Percentiles rank a stretch among this genome's conserved stretches.
Conservation (phyloP, 2,113 vertebrate species). For the Cryptotis parvus region DNA sequence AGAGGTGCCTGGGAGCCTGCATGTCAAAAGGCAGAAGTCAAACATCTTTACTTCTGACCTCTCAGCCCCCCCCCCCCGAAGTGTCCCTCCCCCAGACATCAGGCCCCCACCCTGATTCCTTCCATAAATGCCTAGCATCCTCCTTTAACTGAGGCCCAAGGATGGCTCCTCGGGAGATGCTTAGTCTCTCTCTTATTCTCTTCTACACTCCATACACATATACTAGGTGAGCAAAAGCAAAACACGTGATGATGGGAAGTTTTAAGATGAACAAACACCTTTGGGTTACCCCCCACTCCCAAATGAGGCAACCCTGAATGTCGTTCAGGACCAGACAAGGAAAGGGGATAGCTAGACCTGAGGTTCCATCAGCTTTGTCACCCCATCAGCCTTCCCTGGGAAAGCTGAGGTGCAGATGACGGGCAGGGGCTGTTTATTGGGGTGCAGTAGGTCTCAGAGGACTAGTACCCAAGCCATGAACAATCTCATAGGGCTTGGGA, state of each 20-base stretch:
- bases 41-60: constrained; percentile 26
- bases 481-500: neutral
- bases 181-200: constrained; percentile 4
- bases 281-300: neutral
- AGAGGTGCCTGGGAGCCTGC: neutral
- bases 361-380: too few relatives aligned
- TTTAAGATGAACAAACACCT: constrained; percentile 30
- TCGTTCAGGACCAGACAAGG: neutral
- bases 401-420: constrained; percentile 10
- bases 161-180: neutral
- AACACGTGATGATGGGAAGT: neutral
- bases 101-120: neutral
- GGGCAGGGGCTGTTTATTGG: neutral
- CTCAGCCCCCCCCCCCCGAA: neutral
- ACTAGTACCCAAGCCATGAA: constrained; percentile 29
- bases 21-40: constrained; percentile 57
- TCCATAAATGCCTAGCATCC: neutral
- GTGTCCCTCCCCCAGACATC: neutral
- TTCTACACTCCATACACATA: neutral
- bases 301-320: neutral
- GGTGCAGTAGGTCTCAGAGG: neutral
- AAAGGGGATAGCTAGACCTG: too few relatives aligned
- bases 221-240: constrained; percentile 29
- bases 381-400: neutral
- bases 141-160: neutral